Percentiles rank a stretch among this genome's conserved stretches.
Evolutionary conservation across 2,113 vertebrate species (phyloP).

Genomic region (Isurus oxyrinchus): DNA sequence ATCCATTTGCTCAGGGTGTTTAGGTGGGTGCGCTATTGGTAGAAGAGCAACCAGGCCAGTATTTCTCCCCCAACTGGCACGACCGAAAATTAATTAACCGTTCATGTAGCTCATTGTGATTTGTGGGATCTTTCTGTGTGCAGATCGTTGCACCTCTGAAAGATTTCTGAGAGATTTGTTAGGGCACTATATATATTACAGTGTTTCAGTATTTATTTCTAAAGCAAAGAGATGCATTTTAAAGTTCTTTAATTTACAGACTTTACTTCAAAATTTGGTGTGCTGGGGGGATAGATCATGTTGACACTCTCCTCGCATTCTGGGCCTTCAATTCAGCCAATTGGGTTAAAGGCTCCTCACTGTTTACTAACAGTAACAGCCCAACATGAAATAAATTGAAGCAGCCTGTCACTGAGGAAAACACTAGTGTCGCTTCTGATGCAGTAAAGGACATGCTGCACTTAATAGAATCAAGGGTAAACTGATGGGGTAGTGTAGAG

Average conservation of each 20-base stretch:
- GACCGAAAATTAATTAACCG: background rate
- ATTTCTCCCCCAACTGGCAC: background rate
- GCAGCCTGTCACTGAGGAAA: too few relatives aligned
- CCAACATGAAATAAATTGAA: background rate
- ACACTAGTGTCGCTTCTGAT: background rate
- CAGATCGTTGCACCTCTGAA: background rate
- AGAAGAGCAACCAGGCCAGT: background rate
- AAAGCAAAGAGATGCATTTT: background rate
- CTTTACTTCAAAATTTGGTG: background rate
- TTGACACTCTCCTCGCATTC: background rate
- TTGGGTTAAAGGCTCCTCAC: background rate
- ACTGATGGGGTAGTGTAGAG: background rate
- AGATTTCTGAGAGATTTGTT: background rate
- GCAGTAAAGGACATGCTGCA: background rate
- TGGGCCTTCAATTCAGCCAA: background rate
- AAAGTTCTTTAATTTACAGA: background rate
- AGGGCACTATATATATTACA: background rate
- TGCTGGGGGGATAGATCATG: background rate
- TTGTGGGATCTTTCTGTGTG: background rate
- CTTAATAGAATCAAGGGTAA: background rate
- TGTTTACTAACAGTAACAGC: background rate
- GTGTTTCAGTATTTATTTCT: background rate
- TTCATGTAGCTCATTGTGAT: background rate
- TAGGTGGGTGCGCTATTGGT: background rate
- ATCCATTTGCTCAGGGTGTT: background rate